Conservation (phyloP, 1,140 invertebrate species). For the Hylyphantes graminicola region DNA sequence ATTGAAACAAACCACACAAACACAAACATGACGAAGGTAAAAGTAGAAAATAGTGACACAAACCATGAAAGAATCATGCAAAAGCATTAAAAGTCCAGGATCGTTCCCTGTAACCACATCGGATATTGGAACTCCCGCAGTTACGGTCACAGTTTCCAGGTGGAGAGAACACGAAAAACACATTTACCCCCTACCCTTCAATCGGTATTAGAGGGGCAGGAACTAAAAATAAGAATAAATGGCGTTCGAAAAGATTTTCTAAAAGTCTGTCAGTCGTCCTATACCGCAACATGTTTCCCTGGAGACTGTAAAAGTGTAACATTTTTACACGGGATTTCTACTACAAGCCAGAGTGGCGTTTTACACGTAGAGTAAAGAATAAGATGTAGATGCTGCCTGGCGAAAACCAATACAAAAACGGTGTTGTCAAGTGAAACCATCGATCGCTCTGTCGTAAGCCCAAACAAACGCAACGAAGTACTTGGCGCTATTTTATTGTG, state of each 20-base stretch:
- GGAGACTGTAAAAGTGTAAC: not conserved
- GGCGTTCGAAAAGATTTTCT: conserved; percentile 10
- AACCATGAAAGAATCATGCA: conserved; percentile 34
- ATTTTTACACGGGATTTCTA: conserved; percentile 39
- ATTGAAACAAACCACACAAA: conserved; percentile 32
- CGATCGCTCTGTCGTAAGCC: too few relatives aligned
- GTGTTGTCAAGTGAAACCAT: too few relatives aligned
- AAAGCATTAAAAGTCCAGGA: conserved; percentile 51
- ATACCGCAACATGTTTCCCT: conserved; percentile 39
- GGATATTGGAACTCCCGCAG: conserved; percentile 1
- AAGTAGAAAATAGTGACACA: not conserved
- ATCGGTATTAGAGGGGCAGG: conserved; percentile 11
- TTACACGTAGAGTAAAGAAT: not conserved
- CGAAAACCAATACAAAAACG: too few relatives aligned
- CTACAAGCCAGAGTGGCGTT: conserved; percentile 28
- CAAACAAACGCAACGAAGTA: not conserved
- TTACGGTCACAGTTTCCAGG: conserved; percentile 29
- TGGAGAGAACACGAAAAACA: conserved; percentile 49
- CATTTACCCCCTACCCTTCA: conserved; percentile 27
- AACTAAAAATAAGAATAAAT: not conserved
- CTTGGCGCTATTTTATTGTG: too few relatives aligned
- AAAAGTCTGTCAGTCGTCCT: conserved; percentile 35
- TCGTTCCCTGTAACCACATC: conserved; percentile 4
- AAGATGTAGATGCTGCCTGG: too few relatives aligned
- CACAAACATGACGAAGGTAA: not conserved